Evolutionary conservation across 2,113 vertebrate species (phyloP), one percentile per base, ranked within the genome.

Genomic region (Ptilorrhoa leucosticta): DNA sequence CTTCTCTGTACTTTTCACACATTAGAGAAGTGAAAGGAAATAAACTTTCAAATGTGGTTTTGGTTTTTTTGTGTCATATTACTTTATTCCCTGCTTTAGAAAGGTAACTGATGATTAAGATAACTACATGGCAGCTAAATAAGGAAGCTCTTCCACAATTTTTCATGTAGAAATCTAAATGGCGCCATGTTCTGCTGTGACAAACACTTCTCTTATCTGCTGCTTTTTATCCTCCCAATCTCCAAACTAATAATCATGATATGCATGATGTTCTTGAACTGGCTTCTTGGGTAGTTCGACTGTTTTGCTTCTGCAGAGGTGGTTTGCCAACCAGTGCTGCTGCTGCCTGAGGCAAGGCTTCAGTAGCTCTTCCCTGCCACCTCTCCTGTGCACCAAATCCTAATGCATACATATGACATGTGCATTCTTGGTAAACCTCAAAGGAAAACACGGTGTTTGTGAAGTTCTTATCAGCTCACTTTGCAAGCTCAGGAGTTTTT

Each of bases 1-100:
- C 56, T 86, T 61, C 7, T 7, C 39, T 72, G n/a, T 48, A 35
- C n/a, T 89, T 78, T 6, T 79, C 45, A 57, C 40, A 57, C 16
- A 33, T 50, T 71, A 75, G 73, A 91, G 71, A 87, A 91, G 42
- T 57, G 66, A 72, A 84, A 87, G 83, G 53, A 79, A 83, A 27
- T n/a, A 66, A 82, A 30, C 60, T 61, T 77, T 48, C 35, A 68
- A 28, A 6, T 13, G 28, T 60, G 33, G 45, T 82, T 94, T 78
- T 13, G 7, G 19, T 75, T 81, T 73, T 73, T 23, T 61, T 50
- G 33, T 27, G 6, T 58, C 39, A 13, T 24, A 26, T 63, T 50
- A 8, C 33, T 95, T 65, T 65, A 40, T 54, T 77, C 24, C 37
- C n/a, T 92, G 27, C 27, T 68, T 60, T 77, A 22, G 33, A 77